Evolutionary conservation across 2,797 vertebrate genomes (phyloP).

Genomic region (Hipposideros larvatus): DNA sequence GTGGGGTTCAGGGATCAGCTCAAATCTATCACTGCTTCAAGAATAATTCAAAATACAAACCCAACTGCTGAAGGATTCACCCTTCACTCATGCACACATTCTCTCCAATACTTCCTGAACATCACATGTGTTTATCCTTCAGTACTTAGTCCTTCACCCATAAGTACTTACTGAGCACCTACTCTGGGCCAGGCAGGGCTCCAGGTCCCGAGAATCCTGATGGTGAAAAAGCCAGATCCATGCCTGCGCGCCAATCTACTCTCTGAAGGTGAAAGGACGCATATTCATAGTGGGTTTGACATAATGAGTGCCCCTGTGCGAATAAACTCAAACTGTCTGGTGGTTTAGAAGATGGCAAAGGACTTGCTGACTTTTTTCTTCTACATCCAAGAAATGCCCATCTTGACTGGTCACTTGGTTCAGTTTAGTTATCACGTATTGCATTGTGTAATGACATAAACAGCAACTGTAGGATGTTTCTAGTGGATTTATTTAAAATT

Average conservation of each 20-base stretch:
- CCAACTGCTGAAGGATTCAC: neutral
- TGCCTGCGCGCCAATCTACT: neutral
- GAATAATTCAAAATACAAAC: constrained; percentile 40
- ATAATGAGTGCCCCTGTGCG: neutral
- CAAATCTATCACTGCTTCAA: neutral
- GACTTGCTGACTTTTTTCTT: neutral
- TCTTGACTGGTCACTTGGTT: neutral
- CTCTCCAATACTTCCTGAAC: neutral
- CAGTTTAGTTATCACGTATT: constrained; percentile 62
- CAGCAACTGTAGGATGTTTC: constrained; percentile 55
- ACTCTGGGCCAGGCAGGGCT: neutral
- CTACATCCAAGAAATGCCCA: rapidly evolving
- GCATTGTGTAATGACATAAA: constrained; percentile 65
- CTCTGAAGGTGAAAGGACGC: neutral
- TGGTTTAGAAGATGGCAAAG: constrained; percentile 44
- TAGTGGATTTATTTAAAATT: constrained; percentile 65
- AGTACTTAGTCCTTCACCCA: neutral
- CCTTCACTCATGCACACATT: neutral
- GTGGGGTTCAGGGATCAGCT: neutral
- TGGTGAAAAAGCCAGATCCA: neutral
- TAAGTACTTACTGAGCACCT: neutral
- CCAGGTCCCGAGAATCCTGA: neutral
- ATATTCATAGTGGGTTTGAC: neutral
- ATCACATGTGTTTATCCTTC: neutral
- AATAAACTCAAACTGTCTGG: constrained; percentile 30